A percentile compares a stretch with the other conserved stretches of the same genome.
These are phyloP conservation scores for Myoxocephalus aenaeus DNA, from an alignment of 2,797 vertebrate genomes.

Conservation along the genomic window DNA sequence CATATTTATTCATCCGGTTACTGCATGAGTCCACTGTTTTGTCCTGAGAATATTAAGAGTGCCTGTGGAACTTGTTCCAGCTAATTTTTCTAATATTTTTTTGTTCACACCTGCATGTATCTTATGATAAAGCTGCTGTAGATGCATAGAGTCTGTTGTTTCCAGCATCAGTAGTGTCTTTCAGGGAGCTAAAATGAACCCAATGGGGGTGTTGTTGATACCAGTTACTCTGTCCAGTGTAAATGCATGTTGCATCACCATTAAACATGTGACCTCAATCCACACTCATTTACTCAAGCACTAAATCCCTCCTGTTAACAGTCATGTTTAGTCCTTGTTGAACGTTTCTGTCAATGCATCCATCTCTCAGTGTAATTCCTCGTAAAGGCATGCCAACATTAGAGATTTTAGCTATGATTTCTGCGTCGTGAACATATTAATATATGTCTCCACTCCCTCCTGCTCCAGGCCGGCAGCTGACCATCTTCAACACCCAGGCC, in stretches of 20 bases:
- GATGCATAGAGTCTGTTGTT: constrained; percentile 37
- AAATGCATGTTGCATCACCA: constrained; percentile 35
- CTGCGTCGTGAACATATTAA: neutral
- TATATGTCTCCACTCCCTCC: constrained; percentile 6
- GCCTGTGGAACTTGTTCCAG: constrained; percentile 34
- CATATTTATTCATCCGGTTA: constrained; percentile 63
- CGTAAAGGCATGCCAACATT: constrained; percentile 10
- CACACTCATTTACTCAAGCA: constrained; percentile 15
- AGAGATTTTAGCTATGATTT: neutral
- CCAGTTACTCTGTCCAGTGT: constrained; percentile 7
- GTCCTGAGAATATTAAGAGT: constrained; percentile 60
- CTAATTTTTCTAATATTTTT: constrained; percentile 41
- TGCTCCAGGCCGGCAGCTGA: constrained; percentile 93
- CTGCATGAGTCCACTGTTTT: constrained; percentile 44
- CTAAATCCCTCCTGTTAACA: constrained; percentile 18
- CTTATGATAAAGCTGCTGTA: constrained; percentile 31
- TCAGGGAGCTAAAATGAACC: constrained; percentile 26
- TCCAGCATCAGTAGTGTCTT: constrained; percentile 34
- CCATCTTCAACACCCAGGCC: constrained; percentile 99
- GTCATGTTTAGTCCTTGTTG: constrained; percentile 8
- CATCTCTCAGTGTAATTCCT: constrained; percentile 1
- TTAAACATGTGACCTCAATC: constrained; percentile 26
- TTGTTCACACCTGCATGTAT: constrained; percentile 44
- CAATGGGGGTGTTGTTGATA: constrained; percentile 8
- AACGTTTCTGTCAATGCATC: constrained; percentile 12